A percentile compares a stretch with the other conserved stretches of the same genome.
These are phyloP conservation scores for Ictalurus furcatus DNA, from an alignment of 2,113 vertebrate species.

Conservation along the genomic window DNA sequence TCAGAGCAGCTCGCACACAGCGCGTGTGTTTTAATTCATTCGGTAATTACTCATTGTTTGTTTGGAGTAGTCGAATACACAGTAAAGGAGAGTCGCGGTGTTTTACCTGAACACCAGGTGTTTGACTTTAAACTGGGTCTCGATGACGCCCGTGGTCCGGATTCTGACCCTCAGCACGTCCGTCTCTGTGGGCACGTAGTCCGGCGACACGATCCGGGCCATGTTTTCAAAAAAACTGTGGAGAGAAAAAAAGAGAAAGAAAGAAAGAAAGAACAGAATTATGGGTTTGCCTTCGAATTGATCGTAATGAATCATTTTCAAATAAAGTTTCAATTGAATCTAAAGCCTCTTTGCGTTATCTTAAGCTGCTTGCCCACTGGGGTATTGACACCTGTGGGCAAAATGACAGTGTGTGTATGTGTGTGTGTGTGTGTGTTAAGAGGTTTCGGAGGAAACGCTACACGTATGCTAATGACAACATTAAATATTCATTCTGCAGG, in stretches of 20 bases:
- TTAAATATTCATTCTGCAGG: constrained; percentile 37
- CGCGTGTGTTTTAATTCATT: neutral
- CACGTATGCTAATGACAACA: constrained; percentile 27
- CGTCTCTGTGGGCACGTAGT: constrained; percentile 72
- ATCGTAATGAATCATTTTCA: neutral
- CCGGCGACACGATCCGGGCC: constrained; percentile 65
- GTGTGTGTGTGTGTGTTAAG: neutral
- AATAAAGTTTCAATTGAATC: neutral
- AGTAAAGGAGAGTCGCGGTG: neutral
- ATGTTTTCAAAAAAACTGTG: constrained; percentile 74
- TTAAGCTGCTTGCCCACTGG: neutral
- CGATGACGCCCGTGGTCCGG: constrained; percentile 74
- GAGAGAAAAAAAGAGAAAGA: constrained; percentile 7
- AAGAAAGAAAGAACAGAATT: neutral
- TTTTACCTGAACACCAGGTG: constrained; percentile 76
- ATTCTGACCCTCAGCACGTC: constrained; percentile 74
- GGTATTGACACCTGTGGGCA: neutral
- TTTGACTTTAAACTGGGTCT: constrained; percentile 77
- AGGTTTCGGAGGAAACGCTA: neutral
- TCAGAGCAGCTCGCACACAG: neutral
- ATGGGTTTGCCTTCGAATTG: neutral
- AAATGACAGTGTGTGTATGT: neutral
- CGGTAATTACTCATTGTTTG: neutral
- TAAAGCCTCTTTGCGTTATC: neutral
- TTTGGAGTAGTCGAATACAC: neutral